A percentile compares a stretch with the other conserved stretches of the same genome.
These are phyloP conservation scores for Scaptomyza parva DNA, from an alignment of 2,888 invertebrate genomes.

Conservation along the genomic window DNA sequence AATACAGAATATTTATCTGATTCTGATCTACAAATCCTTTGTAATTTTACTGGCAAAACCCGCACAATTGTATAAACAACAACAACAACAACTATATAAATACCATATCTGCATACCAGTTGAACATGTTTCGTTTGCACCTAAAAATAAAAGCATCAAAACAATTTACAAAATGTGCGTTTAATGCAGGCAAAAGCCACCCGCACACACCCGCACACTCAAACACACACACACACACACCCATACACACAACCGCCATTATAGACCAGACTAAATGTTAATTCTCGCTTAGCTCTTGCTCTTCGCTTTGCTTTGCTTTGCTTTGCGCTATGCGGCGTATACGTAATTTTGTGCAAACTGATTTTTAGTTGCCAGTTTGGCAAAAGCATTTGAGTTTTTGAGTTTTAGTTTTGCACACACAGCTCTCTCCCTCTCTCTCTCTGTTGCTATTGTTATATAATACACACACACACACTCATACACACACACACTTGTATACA, in stretches of 20 bases:
- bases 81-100: slow-evolving; percentile 1
- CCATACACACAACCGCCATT: slow-evolving; percentile 49
- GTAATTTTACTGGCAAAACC: slow-evolving; percentile 26
- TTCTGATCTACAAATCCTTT: slow-evolving; percentile 43
- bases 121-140: slow-evolving; percentile 4
- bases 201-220: slow-evolving; percentile 2
- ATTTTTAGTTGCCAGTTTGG: slow-evolving; percentile 67
- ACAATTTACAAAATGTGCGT: slow-evolving; percentile 35
- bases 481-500: slow-evolving; percentile 28
- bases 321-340: slow-evolving; percentile 57
- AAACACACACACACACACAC: not conserved
- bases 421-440: no score
- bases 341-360: slow-evolving; percentile 74
- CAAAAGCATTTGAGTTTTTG: slow-evolving; percentile 29
- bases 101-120: not conserved
- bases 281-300: slow-evolving; percentile 65
- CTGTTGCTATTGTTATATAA: slow-evolving; percentile 33
- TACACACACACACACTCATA: slow-evolving; percentile 10
- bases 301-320: no score
- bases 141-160: slow-evolving; percentile 29
- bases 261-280: slow-evolving; percentile 69
- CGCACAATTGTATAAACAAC: slow-evolving; percentile 41
- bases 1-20: slow-evolving; percentile 27
- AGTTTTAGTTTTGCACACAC: slow-evolving; percentile 33
- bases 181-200: slow-evolving; percentile 25